Evolutionary conservation across 1,140 invertebrate genomes (phyloP).

Genomic region (Leptopilina clavipes): DNA sequence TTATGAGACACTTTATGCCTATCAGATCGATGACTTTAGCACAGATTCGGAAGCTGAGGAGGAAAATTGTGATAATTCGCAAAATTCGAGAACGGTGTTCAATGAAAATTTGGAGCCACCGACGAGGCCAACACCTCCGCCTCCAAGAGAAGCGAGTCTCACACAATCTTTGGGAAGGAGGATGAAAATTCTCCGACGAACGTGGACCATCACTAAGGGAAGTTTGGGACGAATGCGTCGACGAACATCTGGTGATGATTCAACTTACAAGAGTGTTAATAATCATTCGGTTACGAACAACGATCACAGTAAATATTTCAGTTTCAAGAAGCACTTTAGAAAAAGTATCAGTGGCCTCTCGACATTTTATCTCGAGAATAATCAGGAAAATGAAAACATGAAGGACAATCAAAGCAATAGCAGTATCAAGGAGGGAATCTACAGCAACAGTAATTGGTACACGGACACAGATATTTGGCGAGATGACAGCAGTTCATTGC

Average conservation of each 20-base stretch:
- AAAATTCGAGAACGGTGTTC: not conserved
- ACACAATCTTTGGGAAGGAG: constrained; percentile 64
- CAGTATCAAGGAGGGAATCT: constrained; percentile 58
- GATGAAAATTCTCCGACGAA: constrained; percentile 68
- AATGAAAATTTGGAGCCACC: constrained; percentile 57
- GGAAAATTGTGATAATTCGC: constrained; percentile 38
- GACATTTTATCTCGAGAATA: constrained; percentile 67
- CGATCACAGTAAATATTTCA: constrained; percentile 65
- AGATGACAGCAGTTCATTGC: constrained; percentile 51
- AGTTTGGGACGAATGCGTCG: constrained; percentile 67
- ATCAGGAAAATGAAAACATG: constrained; percentile 43
- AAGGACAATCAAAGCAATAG: constrained; percentile 42
- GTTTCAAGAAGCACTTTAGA: constrained; percentile 65
- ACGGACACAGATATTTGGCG: constrained; percentile 49
- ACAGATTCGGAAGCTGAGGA: constrained; percentile 60
- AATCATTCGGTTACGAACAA: constrained; percentile 48
- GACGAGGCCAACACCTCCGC: constrained; percentile 64
- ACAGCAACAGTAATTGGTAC: constrained; percentile 58
- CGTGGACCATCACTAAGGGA: constrained; percentile 72
- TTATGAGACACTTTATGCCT: constrained; percentile 67
- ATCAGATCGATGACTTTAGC: constrained; percentile 61
- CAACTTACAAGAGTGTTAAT: constrained; percentile 1
- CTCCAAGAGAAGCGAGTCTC: constrained; percentile 65
- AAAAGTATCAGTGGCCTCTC: constrained; percentile 58
- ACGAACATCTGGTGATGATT: constrained; percentile 55